These are phyloP conservation scores for Lota lota DNA, from an alignment of 2,113 vertebrate genomes.

Conservation along the genomic window DNA sequence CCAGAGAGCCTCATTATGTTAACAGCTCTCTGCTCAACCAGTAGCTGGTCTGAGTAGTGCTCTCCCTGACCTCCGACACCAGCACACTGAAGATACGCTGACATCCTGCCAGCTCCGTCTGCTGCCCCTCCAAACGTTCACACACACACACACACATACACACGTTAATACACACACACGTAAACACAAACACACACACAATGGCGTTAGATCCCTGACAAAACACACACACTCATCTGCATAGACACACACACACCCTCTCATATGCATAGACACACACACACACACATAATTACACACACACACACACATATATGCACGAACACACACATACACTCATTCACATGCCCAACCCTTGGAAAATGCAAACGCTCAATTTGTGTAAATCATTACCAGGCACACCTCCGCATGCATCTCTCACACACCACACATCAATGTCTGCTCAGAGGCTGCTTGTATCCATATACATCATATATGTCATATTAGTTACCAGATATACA, in stretches of 20 bases:
- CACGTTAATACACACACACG: conserved; percentile 5
- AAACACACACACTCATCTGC: conserved; percentile 19
- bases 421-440: no score
- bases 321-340: background rate
- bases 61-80: conserved; percentile 34
- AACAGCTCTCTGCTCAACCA: conserved; percentile 17
- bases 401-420: background rate
- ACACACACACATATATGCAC: no score
- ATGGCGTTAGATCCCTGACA: no score
- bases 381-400: background rate
- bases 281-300: background rate
- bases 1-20: no score
- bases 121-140: conserved; percentile 11
- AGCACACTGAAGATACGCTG: conserved; percentile 31
- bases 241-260: conserved; percentile 6
- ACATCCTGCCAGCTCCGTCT: conserved; percentile 36
- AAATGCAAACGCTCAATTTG: background rate
- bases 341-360: background rate
- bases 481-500: no score
- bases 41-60: conserved; percentile 18
- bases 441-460: no score
- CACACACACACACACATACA: conserved; percentile 20
- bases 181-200: background rate
- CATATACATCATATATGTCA: no score
- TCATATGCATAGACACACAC: background rate